Evolutionary conservation across 2,113 vertebrate genomes (phyloP), one percentile per base, ranked within the genome.

Genomic region (Cacatua alba): DNA sequence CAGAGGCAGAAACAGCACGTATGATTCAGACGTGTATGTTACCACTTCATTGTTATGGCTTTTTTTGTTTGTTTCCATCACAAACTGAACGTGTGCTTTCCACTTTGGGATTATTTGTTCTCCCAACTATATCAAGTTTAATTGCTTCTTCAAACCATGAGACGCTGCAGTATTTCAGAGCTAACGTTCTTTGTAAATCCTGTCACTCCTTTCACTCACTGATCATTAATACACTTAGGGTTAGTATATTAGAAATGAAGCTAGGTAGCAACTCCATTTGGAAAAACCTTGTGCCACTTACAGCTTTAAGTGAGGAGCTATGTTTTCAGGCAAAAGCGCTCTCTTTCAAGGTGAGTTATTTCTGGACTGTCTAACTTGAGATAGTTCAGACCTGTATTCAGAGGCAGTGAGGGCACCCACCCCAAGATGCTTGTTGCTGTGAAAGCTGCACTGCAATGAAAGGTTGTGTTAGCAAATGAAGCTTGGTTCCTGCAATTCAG

Each of bases 91-190:
- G 70, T 20, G 25, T 39, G 16, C 29, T 25, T 89, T 93, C 57
- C 11, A 19, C 94, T 93, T 84, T 62, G 85, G 76, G 95, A 95
- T 94, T 91, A 85, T 83, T 84, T 95, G 83, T 93, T 96, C 88
- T 93, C 92, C 67, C 83, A 82, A 21, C 75, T 92, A 18, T 52
- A 93, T 90, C 72, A 68, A 94, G 93, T 76, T 87, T 97, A 96
- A 94, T 97, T 92, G 86, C 78, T 39, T 57, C 35, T 85, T 92
- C 23, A 13, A 92, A 88, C 68, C 63, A 17, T 28, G 67, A 87
- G 88, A 46, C 17, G n/a, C 62, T 49, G 62, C 51, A 62, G 55
- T 55, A 70, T 91, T 94, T 88, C 35, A 77, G 94, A 92, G 77
- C 60, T 77, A 26, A 52, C 43, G 10, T 39, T 77, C 68, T 87